A percentile compares a stretch with the other conserved stretches of the same genome.
Conservation (phyloP, 2,797 vertebrate species). For the Perodicticus potto region DNA sequence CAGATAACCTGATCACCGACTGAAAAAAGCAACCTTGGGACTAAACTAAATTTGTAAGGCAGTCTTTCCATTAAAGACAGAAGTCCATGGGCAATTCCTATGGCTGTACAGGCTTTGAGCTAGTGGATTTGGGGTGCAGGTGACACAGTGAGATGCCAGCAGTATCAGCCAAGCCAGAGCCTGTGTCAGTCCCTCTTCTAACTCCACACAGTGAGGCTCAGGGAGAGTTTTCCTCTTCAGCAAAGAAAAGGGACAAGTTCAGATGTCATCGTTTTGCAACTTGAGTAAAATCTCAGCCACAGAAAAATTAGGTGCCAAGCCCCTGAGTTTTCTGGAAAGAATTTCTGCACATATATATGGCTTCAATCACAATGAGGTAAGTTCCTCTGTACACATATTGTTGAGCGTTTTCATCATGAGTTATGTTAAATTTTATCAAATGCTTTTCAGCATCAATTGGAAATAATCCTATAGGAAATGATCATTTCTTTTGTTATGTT, state of each 20-base stretch:
- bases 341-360: neutral
- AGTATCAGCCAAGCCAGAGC: neutral
- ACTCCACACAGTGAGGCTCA: neutral
- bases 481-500: no score
- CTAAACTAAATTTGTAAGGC: neutral
- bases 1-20: neutral
- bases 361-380: no score
- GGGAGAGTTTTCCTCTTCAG: neutral
- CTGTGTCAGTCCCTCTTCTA: neutral
- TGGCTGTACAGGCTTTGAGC: neutral
- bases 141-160: neutral
- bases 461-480: no score
- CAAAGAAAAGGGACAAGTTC: neutral
- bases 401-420: no score
- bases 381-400: no score
- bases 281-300: neutral
- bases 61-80: neutral
- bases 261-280: no score
- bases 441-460: no score
- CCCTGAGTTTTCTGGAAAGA: neutral
- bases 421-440: no score
- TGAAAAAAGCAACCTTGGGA: neutral
- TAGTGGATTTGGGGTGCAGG: neutral
- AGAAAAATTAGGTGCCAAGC: neutral
- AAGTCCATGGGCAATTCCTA: neutral